Evolutionary conservation across 2,888 invertebrate species (phyloP), one percentile per base, ranked within the genome.

Genomic region (Hirtodrosophila confusa): DNA sequence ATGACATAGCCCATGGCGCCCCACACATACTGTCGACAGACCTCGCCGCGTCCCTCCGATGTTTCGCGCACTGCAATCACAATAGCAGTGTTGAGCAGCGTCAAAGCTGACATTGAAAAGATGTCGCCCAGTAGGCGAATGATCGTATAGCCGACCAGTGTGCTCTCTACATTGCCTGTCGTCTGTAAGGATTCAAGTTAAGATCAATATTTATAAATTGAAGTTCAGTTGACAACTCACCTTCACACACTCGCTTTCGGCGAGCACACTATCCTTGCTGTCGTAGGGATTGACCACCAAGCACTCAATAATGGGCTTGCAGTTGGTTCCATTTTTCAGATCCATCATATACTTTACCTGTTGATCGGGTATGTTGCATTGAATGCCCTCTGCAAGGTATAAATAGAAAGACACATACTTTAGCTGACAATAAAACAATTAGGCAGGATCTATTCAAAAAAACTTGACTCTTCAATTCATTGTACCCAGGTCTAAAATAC

Each of bases 31-130:
- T 96, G 96, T 8, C 95, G 93, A 31, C 96, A 96, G 3, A 96
- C 95, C 88, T 96, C 96, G 0, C 96, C 96, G 35, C 96, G 93
- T 1, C 96, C 96, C 17, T 95, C 93, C 0, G 96, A 96, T 0
- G 96, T 96, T 90, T 96, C 96, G 33, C 96, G 93, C 0, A 96
- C 96, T 0, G 96, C 96, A 67, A 96, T 95, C n/a, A 96, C 95
- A 41, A 96, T 94, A 0, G 96, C 95, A 0, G 96, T 94, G 54
- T 95, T 94, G 1, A 96, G 91, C 5, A 96, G 89, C 0, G 95
- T 94, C 5, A 96, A 91, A 0, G 94, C 95, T 0, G 96, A 94
- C 31, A 95, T 94, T 8, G 95, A 94, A 90, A 96, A 96, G 45
- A 96, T 94, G 86, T 97, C 97, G 0, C 95, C 95, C 56, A 96